Percentiles rank a stretch among this genome's conserved stretches.
These are phyloP conservation scores for Chesias legatella DNA, from an alignment of 2,888 invertebrate genomes.

Conservation along the genomic window DNA sequence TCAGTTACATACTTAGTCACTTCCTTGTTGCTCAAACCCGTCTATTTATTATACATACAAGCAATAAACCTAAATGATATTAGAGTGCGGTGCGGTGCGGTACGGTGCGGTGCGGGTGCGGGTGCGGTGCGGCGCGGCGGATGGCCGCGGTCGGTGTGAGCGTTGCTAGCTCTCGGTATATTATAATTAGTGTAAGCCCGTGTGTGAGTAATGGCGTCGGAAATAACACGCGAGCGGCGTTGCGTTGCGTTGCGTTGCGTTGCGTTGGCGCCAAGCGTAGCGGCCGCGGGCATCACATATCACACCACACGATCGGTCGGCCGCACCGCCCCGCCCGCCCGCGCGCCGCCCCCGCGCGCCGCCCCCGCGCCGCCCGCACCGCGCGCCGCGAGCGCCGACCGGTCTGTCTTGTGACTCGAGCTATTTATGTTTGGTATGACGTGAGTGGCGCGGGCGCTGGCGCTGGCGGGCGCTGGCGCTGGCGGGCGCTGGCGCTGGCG, in stretches of 20 bases:
- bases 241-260: too few relatives aligned
- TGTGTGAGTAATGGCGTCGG: conserved; percentile 77
- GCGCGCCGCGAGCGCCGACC: conserved; percentile 43
- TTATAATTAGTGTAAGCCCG: conserved; percentile 76
- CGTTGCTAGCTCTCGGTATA: conserved; percentile 62
- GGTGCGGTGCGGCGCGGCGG: conserved; percentile 32
- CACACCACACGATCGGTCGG: conserved; percentile 28
- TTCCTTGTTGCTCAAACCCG: conserved; percentile 22
- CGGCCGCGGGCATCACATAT: conserved; percentile 39
- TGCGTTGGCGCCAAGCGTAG: conserved; percentile 77
- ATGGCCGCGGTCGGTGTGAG: conserved; percentile 49
- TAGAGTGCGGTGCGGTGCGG: conserved; percentile 13
- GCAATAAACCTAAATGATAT: conserved; percentile 28
- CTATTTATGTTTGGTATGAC: conserved; percentile 56
- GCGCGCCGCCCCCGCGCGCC: conserved; percentile 24
- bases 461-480: too few relatives aligned
- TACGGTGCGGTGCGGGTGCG: conserved; percentile 3
- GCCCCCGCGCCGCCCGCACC: conserved; percentile 22
- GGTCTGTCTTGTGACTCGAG: conserved; percentile 75
- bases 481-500: too few relatives aligned
- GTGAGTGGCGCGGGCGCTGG: too few relatives aligned
- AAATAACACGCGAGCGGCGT: conserved; percentile 71
- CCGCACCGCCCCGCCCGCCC: conserved; percentile 20
- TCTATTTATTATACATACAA: conserved; percentile 24
- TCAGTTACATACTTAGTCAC: conserved; percentile 16